phyloP scores from a whole-genome alignment of 2,888 invertebrate genomes.

The Camponotus fellah region DNA sequence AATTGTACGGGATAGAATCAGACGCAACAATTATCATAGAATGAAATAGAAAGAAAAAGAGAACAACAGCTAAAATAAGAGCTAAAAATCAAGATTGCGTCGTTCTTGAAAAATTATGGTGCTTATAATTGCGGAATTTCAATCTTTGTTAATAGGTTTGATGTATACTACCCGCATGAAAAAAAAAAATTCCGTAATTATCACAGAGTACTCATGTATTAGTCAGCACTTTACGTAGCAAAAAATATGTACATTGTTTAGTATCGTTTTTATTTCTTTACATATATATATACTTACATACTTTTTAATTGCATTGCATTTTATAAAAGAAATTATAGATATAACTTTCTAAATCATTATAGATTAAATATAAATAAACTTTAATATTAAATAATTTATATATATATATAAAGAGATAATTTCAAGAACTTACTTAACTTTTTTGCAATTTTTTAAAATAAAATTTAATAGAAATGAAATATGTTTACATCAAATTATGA shows the following conservation, averaged over 20 bases:
- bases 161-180: not conserved
- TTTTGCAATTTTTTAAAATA: not conserved
- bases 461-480: not conserved
- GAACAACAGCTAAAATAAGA: constrained; percentile 2
- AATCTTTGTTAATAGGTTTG: constrained; percentile 12
- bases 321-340: not conserved
- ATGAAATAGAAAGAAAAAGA: constrained; percentile 49
- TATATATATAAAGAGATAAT: not conserved
- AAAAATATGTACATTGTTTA: not conserved
- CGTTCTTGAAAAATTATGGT: constrained; percentile 55
- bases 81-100: constrained; percentile 37
- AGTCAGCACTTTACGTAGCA: not conserved
- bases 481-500: not conserved
- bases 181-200: constrained; percentile 50
- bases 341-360: not conserved
- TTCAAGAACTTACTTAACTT: not conserved
- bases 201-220: constrained; percentile 49
- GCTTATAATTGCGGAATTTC: constrained; percentile 43
- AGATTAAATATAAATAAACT: not conserved
- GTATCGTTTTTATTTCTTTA: not conserved
- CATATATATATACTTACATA: not conserved
- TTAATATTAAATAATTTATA: not conserved
- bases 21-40: constrained; percentile 44
- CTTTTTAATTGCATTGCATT: not conserved
- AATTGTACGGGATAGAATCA: constrained; percentile 61